A percentile compares a stretch with the other conserved stretches of the same genome.
Evolutionary conservation across 2,113 vertebrate species (phyloP).

Genomic region (Ranitomeya variabilis): DNA sequence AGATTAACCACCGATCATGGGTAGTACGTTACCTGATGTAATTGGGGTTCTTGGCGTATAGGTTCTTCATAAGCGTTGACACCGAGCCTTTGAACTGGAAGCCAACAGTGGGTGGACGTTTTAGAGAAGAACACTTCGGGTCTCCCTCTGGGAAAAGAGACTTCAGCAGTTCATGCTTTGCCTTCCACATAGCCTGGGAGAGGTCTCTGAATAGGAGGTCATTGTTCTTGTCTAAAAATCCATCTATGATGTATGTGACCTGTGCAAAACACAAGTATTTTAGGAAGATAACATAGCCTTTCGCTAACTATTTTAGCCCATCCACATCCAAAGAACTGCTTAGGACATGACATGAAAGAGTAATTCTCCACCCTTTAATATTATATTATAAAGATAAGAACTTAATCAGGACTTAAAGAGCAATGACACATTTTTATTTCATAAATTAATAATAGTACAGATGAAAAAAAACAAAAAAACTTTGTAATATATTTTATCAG

Average conservation of each 20-base stretch:
- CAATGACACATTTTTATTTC: too few relatives aligned
- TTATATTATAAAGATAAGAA: too few relatives aligned
- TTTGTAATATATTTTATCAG: too few relatives aligned
- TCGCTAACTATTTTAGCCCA: not conserved
- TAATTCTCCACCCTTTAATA: not conserved
- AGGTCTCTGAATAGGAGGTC: slow-evolving; percentile 78
- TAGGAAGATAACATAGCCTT: not conserved
- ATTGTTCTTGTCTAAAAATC: slow-evolving; percentile 82
- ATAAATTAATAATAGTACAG: too few relatives aligned
- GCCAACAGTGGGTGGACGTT: slow-evolving; percentile 74
- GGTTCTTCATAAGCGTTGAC: slow-evolving; percentile 75
- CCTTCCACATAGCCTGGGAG: slow-evolving; percentile 77
- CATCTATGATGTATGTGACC: slow-evolving; percentile 73
- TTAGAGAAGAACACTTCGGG: slow-evolving; percentile 72
- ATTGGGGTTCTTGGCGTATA: slow-evolving; percentile 80
- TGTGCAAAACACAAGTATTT: slow-evolving; percentile 43
- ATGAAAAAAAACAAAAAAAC: too few relatives aligned
- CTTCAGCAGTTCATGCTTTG: slow-evolving; percentile 67
- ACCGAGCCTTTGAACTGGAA: slow-evolving; percentile 77
- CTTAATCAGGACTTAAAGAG: too few relatives aligned
- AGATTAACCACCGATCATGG: not conserved
- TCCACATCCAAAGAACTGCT: not conserved
- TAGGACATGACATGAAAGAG: not conserved
- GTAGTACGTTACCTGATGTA: slow-evolving; percentile 74
- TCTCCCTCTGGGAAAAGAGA: slow-evolving; percentile 78